Conservation (phyloP, 2,113 vertebrate genomes). For the Pagrus major region DNA sequence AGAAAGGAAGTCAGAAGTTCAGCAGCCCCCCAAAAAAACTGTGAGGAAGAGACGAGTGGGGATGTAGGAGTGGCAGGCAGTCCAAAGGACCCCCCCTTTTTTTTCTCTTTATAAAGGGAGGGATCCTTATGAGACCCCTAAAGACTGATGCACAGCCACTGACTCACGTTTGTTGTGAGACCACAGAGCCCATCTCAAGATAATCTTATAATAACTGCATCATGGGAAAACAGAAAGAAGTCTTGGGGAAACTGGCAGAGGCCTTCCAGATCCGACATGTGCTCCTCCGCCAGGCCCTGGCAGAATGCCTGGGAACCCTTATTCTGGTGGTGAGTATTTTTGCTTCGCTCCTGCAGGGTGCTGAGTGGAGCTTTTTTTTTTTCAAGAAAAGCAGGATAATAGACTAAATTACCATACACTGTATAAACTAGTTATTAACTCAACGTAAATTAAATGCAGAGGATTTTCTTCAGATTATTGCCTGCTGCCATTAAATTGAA, state of each 20-base stretch:
- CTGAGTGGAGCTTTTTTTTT: neutral
- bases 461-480: neutral
- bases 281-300: slow-evolving; percentile 87
- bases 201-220: slow-evolving; percentile 18
- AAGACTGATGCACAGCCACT: slow-evolving; percentile 31
- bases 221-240: slow-evolving; percentile 87
- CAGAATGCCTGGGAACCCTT: slow-evolving; percentile 89
- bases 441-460: neutral
- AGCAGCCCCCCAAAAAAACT: neutral
- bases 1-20: neutral
- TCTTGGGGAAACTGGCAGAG: slow-evolving; percentile 82
- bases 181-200: slow-evolving; percentile 12
- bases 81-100: neutral
- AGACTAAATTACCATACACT: neutral
- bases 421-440: neutral
- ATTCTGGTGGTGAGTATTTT: slow-evolving; percentile 88
- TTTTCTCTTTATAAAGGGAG: slow-evolving; percentile 1
- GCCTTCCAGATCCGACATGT: slow-evolving; percentile 84
- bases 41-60: neutral
- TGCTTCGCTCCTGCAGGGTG: slow-evolving; percentile 7
- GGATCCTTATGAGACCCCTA: slow-evolving; percentile 26
- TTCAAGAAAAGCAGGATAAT: neutral
- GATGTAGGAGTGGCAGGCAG: slow-evolving; percentile 7
- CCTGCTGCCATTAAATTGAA: neutral
- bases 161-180: neutral